Base-by-base conservation (phyloP, 2,113 vertebrate genomes). In the Toxotes jaculatrix region DNA sequence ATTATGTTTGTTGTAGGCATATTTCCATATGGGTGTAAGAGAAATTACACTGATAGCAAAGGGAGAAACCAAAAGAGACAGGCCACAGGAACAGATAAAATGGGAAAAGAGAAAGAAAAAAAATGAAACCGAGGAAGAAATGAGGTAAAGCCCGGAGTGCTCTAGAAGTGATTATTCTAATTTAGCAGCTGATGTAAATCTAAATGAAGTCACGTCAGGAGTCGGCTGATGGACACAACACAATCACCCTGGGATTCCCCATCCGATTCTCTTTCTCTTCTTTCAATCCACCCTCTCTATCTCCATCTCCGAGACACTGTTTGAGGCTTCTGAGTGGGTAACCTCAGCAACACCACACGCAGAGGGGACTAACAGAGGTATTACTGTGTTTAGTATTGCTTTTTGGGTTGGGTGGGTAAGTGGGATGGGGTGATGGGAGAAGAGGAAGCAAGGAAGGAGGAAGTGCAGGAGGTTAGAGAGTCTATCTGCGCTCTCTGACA, bases 161-260 rank as follows among this genome's bases (percentile, higher is more conserved):
- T 97, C 95, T 94, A 92, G 95, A 96, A 97, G 96, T 97, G 96
- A 98, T 97, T 97, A 97, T 98, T 98, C 96, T 98, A 97, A 98
- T 98, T 98, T 98, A 97, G 90, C 95, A 95, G 95, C 96, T 96
- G 95, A 98, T 98, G 96, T 96, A 97, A 97, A 98, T 98, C 96
- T 97, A 97, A 98, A 98, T 97, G 96, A 98, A 97, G 96, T 98
- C 96, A 97, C 97, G 95, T 95, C 93, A 94, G 93, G 79, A 95
- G 95, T 94, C 89, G 87, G 68, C 47, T 95, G 95, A 96, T 87
- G 95, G 96, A 96, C 97, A 97, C 95, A 96, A 95, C 95, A 95
- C 95, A 93, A 96, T 95, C 95, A 95, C 94, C 85, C 83, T 57
- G 91, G 90, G 94, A 92, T 78, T 86, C 82, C 79, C 69, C 49